Evolutionary conservation across 92 coral and sea anemone species (phyloP).

Genomic region (Heteractis magnifica): DNA sequence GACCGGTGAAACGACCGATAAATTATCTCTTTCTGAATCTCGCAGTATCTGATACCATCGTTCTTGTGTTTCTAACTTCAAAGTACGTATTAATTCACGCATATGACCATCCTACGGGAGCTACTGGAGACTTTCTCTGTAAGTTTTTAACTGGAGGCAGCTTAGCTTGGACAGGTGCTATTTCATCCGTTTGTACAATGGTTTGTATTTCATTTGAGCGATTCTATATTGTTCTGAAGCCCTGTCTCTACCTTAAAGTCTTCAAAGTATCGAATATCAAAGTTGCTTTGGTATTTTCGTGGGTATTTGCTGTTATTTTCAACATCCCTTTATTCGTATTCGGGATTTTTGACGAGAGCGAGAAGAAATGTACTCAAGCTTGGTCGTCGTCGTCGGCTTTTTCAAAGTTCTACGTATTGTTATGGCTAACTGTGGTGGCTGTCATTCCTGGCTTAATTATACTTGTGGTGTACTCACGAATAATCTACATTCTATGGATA

Average conservation of each 20-base stretch:
- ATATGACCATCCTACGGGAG: conserved; percentile 35
- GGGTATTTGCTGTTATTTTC: conserved; percentile 41
- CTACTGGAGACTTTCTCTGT: conserved; percentile 39
- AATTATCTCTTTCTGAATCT: conserved; percentile 69
- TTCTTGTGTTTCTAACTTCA: conserved; percentile 21
- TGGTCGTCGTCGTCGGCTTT: conserved; percentile 24
- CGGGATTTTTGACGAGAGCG: conserved; percentile 11
- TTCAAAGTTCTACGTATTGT: conserved; percentile 20
- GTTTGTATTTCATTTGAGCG: conserved; percentile 48
- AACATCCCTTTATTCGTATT: conserved; percentile 34
- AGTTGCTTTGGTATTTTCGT: conserved; percentile 18
- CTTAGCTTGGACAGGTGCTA: conserved; percentile 46
- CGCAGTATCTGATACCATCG: conserved; percentile 53
- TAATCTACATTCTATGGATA: conserved; percentile 39
- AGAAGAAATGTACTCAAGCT: conserved; percentile 9
- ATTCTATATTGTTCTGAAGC: conserved; percentile 31
- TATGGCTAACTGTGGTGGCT: conserved; percentile 31
- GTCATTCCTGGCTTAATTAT: conserved; percentile 27
- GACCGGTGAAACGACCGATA: conserved; percentile 52
- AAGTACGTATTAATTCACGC: conserved; percentile 19
- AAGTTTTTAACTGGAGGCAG: conserved; percentile 39
- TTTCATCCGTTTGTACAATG: conserved; percentile 39
- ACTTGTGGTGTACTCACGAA: conserved; percentile 25
- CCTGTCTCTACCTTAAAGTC: conserved; percentile 24
- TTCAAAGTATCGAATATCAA: conserved; percentile 22